These are phyloP conservation scores for Coronaproctus castanopsis DNA, from an alignment of 2,888 invertebrate genomes.

Conservation along the genomic window DNA sequence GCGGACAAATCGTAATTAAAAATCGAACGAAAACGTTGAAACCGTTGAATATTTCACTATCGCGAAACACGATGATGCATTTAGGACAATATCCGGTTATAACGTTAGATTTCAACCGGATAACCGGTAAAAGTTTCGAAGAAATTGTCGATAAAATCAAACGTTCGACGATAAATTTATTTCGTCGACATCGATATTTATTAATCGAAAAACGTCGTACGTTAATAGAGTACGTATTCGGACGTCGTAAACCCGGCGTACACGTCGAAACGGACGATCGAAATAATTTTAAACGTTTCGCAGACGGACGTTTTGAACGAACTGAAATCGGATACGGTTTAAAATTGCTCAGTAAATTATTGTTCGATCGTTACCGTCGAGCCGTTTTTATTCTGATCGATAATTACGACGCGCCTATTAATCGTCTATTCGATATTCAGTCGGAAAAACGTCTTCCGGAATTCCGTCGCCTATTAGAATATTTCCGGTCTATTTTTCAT, in stretches of 20 bases:
- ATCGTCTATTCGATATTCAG: neutral
- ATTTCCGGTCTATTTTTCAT: neutral
- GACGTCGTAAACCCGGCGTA: neutral
- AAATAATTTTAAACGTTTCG: neutral
- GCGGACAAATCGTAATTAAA: neutral
- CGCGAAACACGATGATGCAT: neutral
- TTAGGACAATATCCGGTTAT: neutral
- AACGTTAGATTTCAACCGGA: neutral
- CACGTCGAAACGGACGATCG: neutral
- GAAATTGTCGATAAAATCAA: neutral
- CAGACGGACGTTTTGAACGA: neutral
- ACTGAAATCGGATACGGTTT: neutral
- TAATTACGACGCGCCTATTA: neutral
- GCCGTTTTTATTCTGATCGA: neutral
- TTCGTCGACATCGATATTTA: neutral
- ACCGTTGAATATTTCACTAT: neutral
- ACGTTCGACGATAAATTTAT: neutral
- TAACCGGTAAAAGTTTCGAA: neutral
- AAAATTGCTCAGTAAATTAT: neutral
- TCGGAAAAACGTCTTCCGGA: too few species aligned
- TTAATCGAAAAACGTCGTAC: neutral
- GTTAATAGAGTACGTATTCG: neutral
- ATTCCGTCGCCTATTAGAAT: neutral
- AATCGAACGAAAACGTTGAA: neutral
- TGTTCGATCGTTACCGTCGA: neutral